These are phyloP conservation scores for Drosophila sp. DNA, from an alignment of 1,140 invertebrate species.

Conservation along the genomic window DNA sequence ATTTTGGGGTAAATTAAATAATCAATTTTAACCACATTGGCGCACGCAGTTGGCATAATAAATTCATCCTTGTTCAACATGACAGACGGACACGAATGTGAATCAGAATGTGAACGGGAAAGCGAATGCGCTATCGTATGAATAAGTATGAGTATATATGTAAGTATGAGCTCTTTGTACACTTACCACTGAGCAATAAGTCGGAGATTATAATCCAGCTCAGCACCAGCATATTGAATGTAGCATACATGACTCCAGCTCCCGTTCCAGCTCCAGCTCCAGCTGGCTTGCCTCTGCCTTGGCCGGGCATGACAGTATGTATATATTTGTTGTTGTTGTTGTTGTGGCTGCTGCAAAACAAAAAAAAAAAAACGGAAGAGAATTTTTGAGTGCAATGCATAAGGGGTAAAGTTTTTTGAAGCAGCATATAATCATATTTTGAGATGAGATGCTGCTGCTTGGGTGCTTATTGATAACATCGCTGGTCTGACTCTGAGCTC, in stretches of 20 bases:
- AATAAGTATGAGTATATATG: conserved; percentile 36
- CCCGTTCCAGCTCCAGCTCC: conserved; percentile 17
- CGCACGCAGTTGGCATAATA: conserved; percentile 68
- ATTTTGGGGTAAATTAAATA: conserved; percentile 68
- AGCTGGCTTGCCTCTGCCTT: conserved; percentile 11
- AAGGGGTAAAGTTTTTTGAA: conserved; percentile 47
- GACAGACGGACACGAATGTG: conserved; percentile 33
- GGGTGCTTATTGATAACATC: conserved; percentile 70
- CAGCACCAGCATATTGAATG: conserved; percentile 75
- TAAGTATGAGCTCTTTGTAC: conserved; percentile 17
- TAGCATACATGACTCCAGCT: conserved; percentile 37
- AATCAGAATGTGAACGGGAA: not conserved
- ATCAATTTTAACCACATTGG: conserved; percentile 73
- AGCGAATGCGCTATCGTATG: not conserved
- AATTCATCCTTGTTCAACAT: conserved; percentile 60
- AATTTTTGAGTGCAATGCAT: conserved; percentile 36
- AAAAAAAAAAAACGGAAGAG: not conserved
- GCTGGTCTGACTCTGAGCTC: not conserved
- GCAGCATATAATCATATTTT: conserved; percentile 67
- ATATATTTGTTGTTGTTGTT: conserved; percentile 41
- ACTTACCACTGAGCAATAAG: conserved; percentile 81
- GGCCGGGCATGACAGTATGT: conserved; percentile 48
- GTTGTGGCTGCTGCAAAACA: conserved; percentile 31
- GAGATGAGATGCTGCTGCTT: conserved; percentile 46
- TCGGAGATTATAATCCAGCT: conserved; percentile 81